These are phyloP conservation scores for Lophochroa leadbeateri DNA, from an alignment of 2,113 vertebrate species.

Conservation along the genomic window DNA sequence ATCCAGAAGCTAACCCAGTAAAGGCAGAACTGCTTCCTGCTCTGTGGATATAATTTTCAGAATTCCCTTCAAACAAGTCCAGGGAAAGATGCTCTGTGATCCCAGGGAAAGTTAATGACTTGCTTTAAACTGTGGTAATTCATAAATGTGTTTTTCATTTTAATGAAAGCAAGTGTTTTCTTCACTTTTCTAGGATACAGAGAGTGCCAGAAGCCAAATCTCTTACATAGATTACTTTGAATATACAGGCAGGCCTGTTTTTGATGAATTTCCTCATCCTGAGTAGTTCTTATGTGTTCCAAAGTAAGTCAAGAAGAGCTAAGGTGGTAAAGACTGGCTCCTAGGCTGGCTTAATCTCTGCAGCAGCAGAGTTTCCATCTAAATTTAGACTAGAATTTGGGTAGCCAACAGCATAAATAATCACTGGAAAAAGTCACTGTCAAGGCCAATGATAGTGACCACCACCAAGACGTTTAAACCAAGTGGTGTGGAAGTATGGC, in stretches of 20 bases:
- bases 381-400: neutral
- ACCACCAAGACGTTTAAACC: neutral
- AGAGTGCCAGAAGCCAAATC: neutral
- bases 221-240: fast-evolving
- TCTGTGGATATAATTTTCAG: neutral
- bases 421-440: neutral
- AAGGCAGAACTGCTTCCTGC: neutral
- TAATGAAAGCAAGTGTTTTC: neutral
- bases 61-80: neutral
- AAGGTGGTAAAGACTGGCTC: neutral
- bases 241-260: neutral
- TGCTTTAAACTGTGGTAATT: neutral
- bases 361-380: neutral
- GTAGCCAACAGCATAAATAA: neutral
- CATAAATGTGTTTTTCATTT: neutral
- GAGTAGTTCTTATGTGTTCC: neutral
- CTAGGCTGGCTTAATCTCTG: neutral
- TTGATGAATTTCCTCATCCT: neutral
- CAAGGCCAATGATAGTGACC: neutral
- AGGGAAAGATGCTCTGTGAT: neutral
- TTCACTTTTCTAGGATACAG: neutral
- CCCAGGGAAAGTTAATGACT: neutral
- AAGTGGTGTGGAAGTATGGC: neutral
- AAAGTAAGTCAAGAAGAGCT: fast-evolving
- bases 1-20: neutral